These are phyloP conservation scores for Amblyopsis rosae DNA, from an alignment of 2,113 vertebrate species.

Conservation along the genomic window DNA sequence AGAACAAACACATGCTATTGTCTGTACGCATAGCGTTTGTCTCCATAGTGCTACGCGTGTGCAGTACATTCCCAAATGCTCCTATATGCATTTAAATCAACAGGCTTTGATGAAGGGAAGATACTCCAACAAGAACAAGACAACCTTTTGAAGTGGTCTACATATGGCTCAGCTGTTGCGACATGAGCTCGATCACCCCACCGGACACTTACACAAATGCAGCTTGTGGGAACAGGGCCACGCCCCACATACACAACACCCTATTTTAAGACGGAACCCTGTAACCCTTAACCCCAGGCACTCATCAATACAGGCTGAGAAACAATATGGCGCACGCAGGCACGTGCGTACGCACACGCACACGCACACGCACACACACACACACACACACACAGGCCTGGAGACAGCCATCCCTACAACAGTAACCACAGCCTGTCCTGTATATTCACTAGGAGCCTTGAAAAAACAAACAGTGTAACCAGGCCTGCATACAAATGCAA, in stretches of 20 bases:
- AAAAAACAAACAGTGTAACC: constrained; percentile 23
- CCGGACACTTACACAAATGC: constrained; percentile 8
- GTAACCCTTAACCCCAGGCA: constrained; percentile 47
- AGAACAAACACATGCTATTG: constrained; percentile 47
- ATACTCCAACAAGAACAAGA: not conserved
- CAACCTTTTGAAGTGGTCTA: constrained; percentile 7
- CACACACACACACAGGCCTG: too few species aligned
- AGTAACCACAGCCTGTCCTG: constrained; percentile 27
- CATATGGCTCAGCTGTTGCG: constrained; percentile 29
- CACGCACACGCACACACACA: not conserved
- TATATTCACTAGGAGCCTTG: constrained; percentile 21
- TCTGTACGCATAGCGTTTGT: constrained; percentile 25
- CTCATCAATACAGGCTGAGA: constrained; percentile 29
- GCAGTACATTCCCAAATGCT: constrained; percentile 2
- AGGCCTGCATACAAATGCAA: constrained; percentile 6
- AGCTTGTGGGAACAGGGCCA: constrained; percentile 40
- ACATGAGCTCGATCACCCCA: constrained; percentile 18
- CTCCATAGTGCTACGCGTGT: not conserved
- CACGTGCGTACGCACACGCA: constrained; percentile 37
- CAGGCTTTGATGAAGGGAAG: constrained; percentile 16
- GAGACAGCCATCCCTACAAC: not conserved
- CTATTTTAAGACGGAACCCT: constrained; percentile 49
- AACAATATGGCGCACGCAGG: constrained; percentile 28
- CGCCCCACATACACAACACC: constrained; percentile 14
- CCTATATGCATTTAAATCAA: constrained; percentile 19